A percentile compares a stretch with the other conserved stretches of the same genome.
Conservation (phyloP, 2,888 invertebrate genomes). For the Trachelus tabidus region DNA sequence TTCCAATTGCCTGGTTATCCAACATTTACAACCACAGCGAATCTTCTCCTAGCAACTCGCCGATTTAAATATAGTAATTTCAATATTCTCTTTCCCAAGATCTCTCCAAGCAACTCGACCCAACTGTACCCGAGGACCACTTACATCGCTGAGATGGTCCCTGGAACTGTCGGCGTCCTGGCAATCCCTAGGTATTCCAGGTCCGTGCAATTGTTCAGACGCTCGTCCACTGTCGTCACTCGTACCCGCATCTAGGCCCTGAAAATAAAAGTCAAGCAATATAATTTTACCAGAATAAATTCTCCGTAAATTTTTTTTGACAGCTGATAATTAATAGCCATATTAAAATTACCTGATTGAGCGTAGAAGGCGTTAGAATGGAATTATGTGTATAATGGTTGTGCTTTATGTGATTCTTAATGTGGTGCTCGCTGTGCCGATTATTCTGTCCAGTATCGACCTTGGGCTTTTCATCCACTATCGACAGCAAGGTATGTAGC, state of each 20-base stretch:
- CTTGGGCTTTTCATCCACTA: conserved; percentile 71
- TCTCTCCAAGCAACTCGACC: neutral
- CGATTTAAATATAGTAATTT: neutral
- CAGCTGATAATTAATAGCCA: neutral
- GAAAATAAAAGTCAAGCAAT: conserved; percentile 50
- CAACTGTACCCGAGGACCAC: conserved; percentile 54
- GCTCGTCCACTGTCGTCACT: conserved; percentile 88
- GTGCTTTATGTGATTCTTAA: conserved; percentile 64
- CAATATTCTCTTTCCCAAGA: neutral
- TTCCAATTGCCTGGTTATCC: neutral
- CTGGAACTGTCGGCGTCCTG: conserved; percentile 85
- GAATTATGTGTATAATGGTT: conserved; percentile 65
- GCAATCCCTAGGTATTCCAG: conserved; percentile 67
- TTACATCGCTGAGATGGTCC: conserved; percentile 88
- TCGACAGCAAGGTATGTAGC: conserved; percentile 68
- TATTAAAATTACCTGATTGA: conserved; percentile 57
- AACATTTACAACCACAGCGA: neutral
- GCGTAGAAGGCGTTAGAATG: conserved; percentile 64
- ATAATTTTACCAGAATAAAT: neutral
- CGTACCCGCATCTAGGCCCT: conserved; percentile 85
- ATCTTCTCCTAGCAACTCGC: neutral
- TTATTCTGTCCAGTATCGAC: conserved; percentile 70
- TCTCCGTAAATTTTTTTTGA: neutral
- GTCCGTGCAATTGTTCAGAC: conserved; percentile 83
- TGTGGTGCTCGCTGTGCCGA: conserved; percentile 66